Base-by-base conservation (phyloP, 1,140 invertebrate genomes). In the Lethocerus indicus region DNA sequence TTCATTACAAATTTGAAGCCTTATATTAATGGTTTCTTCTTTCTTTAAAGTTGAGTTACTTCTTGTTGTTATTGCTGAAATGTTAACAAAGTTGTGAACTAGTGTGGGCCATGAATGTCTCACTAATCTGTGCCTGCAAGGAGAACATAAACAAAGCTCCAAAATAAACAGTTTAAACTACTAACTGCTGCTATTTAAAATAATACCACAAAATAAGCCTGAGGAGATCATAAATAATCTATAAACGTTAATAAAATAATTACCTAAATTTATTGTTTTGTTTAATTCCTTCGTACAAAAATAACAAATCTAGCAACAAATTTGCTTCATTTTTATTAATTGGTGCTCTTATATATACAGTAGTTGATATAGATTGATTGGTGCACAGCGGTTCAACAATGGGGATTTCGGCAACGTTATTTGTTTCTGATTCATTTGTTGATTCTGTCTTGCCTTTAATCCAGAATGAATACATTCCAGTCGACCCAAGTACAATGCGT, bases 41-140 rank as follows among this genome's bases (percentile, higher is more conserved):
- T n/a, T n/a, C n/a, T n/a, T n/a, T n/a, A n/a, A n/a, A 14, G 67
- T 53, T 41, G 68, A 67, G 44, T 66, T 67, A 54, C 71, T 72
- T 55, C 65, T 66, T 25, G 62, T 60, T 5, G 69, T 67, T 26
- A 69, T 68, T 0, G 73, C 70, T 20, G 70, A 71, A 2, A 76
- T 68, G 47, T 73, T 70, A 13, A 84, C 79, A n/a, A n/a, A 81
- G 52, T 80, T 75, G 41, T 78, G 65, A n/a, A 82, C 75, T 32
- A 71, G 71, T n/a, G 83, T 61, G 46, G 75, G 68, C 72, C 78
- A 81, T 18, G 69, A 70, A 52, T 84, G 79, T 5, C 78, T 72
- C 24, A 79, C 71, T 9, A 83, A 59, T 37, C 81, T 67, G 60
- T 83, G 75, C 54, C 76, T 78, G 56, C 39, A 64, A 63, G 49